Conservation (phyloP, 1,140 invertebrate species). For the Drosophila subobscura region DNA sequence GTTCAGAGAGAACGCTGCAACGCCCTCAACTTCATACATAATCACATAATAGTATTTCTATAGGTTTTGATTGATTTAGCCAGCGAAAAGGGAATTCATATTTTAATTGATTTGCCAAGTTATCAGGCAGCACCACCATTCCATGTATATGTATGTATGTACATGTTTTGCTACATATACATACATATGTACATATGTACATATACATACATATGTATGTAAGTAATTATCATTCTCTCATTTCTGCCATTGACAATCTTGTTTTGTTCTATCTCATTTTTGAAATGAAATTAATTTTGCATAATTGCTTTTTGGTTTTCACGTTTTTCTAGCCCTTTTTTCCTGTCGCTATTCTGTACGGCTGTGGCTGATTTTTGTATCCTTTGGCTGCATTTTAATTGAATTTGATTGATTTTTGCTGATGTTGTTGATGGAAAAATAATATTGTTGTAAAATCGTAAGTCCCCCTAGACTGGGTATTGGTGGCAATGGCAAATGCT, state of each 20-base stretch:
- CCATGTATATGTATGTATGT: no score
- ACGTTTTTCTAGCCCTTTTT: constrained; percentile 16
- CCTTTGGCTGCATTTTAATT: constrained; percentile 69
- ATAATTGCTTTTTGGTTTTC: constrained; percentile 53
- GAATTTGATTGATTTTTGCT: constrained; percentile 81
- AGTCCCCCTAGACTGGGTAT: constrained; percentile 6
- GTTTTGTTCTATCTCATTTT: constrained; percentile 38
- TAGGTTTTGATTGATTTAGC: constrained; percentile 66
- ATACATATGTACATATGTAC: no score
- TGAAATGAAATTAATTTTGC: constrained; percentile 62
- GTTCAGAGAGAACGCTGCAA: constrained; percentile 35
- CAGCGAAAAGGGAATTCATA: constrained; percentile 3
- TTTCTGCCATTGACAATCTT: constrained; percentile 26
- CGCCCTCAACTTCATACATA: background rate
- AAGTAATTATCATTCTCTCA: constrained; percentile 20
- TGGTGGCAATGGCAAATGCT: background rate
- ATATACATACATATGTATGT: constrained; percentile 42
- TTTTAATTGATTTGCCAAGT: constrained; percentile 51
- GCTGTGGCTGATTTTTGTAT: constrained; percentile 37
- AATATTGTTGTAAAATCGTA: constrained; percentile 82
- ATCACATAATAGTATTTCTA: constrained; percentile 1
- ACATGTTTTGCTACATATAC: no score
- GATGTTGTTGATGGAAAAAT: constrained; percentile 78
- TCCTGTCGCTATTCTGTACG: constrained; percentile 22
- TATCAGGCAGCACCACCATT: constrained; percentile 8